Conservation (phyloP, 2,113 vertebrate genomes). For the Muntiacus muntjak region DNA sequence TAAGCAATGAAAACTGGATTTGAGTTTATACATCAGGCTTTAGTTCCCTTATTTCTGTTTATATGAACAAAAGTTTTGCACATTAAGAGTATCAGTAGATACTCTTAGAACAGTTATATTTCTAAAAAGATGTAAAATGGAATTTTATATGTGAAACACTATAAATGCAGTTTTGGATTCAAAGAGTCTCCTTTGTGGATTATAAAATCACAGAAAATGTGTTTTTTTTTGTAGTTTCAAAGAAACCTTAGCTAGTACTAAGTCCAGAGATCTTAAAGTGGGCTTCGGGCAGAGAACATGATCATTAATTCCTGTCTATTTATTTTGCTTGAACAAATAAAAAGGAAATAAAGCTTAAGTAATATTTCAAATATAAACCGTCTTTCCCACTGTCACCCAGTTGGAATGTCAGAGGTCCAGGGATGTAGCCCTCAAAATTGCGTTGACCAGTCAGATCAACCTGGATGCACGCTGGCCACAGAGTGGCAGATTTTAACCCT, state of each 20-base stretch:
- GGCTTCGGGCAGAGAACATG: background rate
- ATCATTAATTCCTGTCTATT: background rate
- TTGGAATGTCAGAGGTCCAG: background rate
- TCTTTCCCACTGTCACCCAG: background rate
- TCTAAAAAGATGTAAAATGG: background rate
- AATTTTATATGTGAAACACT: background rate
- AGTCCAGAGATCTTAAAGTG: background rate
- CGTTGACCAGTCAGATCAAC: background rate
- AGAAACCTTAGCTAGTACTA: background rate
- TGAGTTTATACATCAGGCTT: background rate
- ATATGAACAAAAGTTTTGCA: background rate
- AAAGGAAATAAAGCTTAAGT: background rate
- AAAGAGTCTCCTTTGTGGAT: background rate
- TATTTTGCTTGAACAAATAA: background rate
- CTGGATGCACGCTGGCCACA: background rate
- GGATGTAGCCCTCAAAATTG: rapidly evolving
- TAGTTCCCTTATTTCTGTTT: background rate
- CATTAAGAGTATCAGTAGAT: background rate
- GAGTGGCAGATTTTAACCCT: too few relatives aligned
- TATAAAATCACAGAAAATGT: background rate
- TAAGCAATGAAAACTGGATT: background rate
- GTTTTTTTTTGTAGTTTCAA: background rate
- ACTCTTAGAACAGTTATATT: background rate
- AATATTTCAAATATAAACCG: background rate
- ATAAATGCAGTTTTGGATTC: background rate